These are phyloP conservation scores for Phodopus roborovskii DNA, from an alignment of 2,113 vertebrate genomes.

Conservation along the genomic window DNA sequence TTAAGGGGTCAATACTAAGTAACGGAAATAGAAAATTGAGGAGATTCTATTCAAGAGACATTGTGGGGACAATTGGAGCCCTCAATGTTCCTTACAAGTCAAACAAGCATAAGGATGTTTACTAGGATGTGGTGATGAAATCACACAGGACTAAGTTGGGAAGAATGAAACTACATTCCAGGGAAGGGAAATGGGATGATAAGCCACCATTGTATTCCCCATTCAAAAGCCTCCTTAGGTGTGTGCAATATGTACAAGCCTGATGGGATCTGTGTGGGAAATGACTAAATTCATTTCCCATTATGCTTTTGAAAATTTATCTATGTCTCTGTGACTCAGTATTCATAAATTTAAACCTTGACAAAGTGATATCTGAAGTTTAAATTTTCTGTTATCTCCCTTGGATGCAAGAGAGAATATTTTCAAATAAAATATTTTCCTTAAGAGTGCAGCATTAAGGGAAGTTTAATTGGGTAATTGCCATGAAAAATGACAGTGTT, in stretches of 20 bases:
- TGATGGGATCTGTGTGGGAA: background rate
- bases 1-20: background rate
- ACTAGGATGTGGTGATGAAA: background rate
- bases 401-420: background rate
- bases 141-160: background rate
- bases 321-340: background rate
- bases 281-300: background rate
- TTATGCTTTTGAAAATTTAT: background rate
- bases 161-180: background rate
- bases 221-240: background rate
- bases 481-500: background rate
- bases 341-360: conserved; percentile 25
- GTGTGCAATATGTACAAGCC: background rate
- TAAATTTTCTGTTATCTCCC: background rate
- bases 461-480: background rate
- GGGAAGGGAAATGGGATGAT: background rate
- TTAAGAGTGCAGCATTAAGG: background rate
- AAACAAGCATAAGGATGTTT: background rate
- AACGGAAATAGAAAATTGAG: background rate
- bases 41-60: background rate
- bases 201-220: background rate
- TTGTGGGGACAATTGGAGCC: background rate
- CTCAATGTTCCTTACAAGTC: background rate
- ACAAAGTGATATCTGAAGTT: conserved; percentile 32
- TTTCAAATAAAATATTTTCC: conserved; percentile 17